Conservation (phyloP, 2,797 vertebrate genomes). For the Chaunax sp. region DNA sequence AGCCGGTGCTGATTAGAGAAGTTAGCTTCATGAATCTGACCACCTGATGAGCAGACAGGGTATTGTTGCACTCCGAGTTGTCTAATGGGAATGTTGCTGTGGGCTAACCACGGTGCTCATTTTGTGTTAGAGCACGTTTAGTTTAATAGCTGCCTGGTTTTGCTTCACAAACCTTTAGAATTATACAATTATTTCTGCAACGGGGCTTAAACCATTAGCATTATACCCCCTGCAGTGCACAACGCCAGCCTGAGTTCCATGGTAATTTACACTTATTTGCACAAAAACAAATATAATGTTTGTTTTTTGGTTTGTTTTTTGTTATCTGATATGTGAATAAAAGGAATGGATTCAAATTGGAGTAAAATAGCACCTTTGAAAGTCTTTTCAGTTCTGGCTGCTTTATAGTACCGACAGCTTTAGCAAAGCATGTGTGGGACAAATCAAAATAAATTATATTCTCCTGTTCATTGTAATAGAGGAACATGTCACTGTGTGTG, state of each 20-base stretch:
- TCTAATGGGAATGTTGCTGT: conserved; percentile 29
- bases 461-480: too few species aligned
- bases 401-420: too few species aligned
- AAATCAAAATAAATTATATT: too few species aligned
- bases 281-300: neutral
- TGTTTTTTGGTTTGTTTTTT: conserved; percentile 1
- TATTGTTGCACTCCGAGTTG: conserved; percentile 43
- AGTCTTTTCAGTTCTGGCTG: too few species aligned
- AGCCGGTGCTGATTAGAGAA: conserved; percentile 67
- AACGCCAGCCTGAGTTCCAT: neutral
- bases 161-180: too few species aligned
- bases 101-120: neutral
- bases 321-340: neutral
- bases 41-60: conserved; percentile 61
- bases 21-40: conserved; percentile 58
- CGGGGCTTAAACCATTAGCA: neutral
- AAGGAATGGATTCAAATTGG: neutral
- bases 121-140: conserved; percentile 19
- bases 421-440: too few species aligned
- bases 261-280: conserved; percentile 2
- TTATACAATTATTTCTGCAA: too few species aligned
- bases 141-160: conserved; percentile 5
- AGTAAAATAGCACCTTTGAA: neutral
- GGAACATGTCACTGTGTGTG: too few species aligned
- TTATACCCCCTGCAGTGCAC: neutral